Percentiles rank a stretch among this genome's conserved stretches.
Conservation (phyloP, 1,140 invertebrate species). For the Achroia grisella region DNA sequence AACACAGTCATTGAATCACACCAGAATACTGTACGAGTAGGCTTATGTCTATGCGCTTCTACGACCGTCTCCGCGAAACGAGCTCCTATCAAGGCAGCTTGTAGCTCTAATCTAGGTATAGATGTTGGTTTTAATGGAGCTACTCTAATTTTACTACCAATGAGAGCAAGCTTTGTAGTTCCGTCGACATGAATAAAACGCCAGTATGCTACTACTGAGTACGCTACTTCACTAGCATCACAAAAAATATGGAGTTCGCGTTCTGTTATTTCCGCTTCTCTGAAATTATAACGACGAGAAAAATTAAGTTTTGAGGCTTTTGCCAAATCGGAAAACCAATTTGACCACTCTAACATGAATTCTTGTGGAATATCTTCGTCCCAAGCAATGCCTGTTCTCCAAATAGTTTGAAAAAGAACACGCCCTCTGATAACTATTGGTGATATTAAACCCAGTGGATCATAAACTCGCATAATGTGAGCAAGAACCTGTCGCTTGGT, state of each 20-base stretch:
- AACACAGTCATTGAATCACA: neutral
- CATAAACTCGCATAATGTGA: slow-evolving; percentile 20
- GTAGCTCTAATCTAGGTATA: too few species aligned
- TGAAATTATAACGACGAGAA: neutral
- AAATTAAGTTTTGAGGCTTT: neutral
- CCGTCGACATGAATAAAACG: slow-evolving; percentile 2
- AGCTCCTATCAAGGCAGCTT: slow-evolving; percentile 6
- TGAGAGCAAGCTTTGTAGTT: neutral
- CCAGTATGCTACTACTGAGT: slow-evolving; percentile 22
- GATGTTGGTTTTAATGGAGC: slow-evolving; percentile 7
- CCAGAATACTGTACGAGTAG: slow-evolving; percentile 1
- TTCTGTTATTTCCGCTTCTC: slow-evolving; percentile 11
- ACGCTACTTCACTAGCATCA: slow-evolving; percentile 19
- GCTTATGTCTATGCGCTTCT: slow-evolving; percentile 2
- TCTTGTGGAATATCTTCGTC: slow-evolving; percentile 9
- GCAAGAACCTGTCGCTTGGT: slow-evolving; percentile 21
- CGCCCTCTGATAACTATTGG: slow-evolving; percentile 24
- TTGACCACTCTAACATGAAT: neutral
- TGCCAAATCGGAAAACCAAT: neutral
- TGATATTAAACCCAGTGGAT: slow-evolving; percentile 28
- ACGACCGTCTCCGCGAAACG: neutral
- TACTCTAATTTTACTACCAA: slow-evolving; percentile 4
- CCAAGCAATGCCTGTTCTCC: slow-evolving; percentile 22
- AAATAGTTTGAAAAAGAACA: slow-evolving; percentile 23
- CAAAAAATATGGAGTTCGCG: slow-evolving; percentile 21